Evolutionary conservation across 2,888 invertebrate genomes (phyloP).

Genomic region (Poecilobothrus nobilitatus): DNA sequence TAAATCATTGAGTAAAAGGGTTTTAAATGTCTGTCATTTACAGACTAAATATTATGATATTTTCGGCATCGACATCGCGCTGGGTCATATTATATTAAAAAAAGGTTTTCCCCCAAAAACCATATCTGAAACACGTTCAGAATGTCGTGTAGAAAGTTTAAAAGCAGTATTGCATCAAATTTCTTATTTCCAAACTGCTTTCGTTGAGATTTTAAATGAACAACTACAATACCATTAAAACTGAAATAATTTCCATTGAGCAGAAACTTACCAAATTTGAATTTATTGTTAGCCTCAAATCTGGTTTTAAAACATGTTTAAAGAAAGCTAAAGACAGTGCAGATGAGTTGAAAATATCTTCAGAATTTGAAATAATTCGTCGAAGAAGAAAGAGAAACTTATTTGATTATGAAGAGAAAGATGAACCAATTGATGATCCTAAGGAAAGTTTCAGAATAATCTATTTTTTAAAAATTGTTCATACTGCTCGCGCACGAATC

Average conservation of each 20-base stretch:
- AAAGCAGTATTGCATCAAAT: slow-evolving; percentile 8
- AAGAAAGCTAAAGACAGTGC: slow-evolving; percentile 8
- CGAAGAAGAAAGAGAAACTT: slow-evolving; percentile 8
- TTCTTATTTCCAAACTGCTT: slow-evolving; percentile 8
- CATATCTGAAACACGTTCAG: slow-evolving; percentile 9
- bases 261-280: slow-evolving; percentile 5
- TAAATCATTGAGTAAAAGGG: too few relatives aligned
- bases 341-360: slow-evolving; percentile 9
- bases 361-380: slow-evolving; percentile 11
- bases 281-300: slow-evolving; percentile 7
- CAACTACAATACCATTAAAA: slow-evolving; percentile 8
- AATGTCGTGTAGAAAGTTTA: slow-evolving; percentile 12
- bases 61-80: slow-evolving; percentile 2
- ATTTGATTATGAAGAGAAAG: slow-evolving; percentile 11
- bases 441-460: slow-evolving; percentile 13
- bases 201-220: slow-evolving; percentile 6
- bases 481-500: neutral
- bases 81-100: slow-evolving; percentile 8
- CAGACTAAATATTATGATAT: too few relatives aligned
- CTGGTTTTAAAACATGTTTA: neutral
- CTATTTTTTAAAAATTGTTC: slow-evolving; percentile 12
- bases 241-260: neutral
- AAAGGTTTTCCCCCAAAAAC: neutral
- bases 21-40: too few relatives aligned
- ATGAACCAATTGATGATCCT: slow-evolving; percentile 14